phyloP scores from a whole-genome alignment of 2,797 vertebrate species.

The Bradypus variegatus region DNA sequence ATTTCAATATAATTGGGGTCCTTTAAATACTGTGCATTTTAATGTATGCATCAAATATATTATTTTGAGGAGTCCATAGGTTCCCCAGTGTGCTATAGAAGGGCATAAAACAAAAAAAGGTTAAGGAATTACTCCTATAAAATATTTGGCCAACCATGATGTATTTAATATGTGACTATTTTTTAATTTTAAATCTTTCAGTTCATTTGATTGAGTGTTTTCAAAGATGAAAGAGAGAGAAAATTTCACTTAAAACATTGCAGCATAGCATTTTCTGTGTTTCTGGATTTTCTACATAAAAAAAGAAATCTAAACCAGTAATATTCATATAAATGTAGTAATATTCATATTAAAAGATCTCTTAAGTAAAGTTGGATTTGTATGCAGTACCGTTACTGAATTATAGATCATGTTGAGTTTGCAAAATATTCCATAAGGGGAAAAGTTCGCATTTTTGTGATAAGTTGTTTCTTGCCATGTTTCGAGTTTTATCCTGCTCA shows the following conservation, averaged over 20 bases:
- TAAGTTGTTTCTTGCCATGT: conserved; percentile 27
- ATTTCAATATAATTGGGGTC: background rate
- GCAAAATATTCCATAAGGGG: background rate
- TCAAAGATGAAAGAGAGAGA: background rate
- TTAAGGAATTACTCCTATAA: background rate
- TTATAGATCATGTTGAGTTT: conserved; percentile 37
- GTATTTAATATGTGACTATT: background rate
- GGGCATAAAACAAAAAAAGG: background rate
- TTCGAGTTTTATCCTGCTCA: background rate
- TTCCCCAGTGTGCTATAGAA: background rate
- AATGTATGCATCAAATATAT: background rate
- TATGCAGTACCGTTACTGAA: background rate
- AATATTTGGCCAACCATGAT: background rate
- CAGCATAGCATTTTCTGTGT: background rate
- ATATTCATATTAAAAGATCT: background rate
- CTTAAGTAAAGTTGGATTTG: background rate
- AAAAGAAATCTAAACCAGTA: conserved; percentile 1
- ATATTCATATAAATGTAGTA: background rate
- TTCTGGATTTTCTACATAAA: background rate
- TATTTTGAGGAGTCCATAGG: background rate
- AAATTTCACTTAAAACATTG: background rate
- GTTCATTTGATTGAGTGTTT: background rate
- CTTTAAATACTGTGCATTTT: conserved; percentile 6
- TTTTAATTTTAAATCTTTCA: background rate
- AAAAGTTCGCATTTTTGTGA: conserved; percentile 21